Percentiles rank a stretch among this genome's conserved stretches.
Evolutionary conservation across 2,113 vertebrate genomes (phyloP).

Genomic region (Oxygymnocypris stewartii): DNA sequence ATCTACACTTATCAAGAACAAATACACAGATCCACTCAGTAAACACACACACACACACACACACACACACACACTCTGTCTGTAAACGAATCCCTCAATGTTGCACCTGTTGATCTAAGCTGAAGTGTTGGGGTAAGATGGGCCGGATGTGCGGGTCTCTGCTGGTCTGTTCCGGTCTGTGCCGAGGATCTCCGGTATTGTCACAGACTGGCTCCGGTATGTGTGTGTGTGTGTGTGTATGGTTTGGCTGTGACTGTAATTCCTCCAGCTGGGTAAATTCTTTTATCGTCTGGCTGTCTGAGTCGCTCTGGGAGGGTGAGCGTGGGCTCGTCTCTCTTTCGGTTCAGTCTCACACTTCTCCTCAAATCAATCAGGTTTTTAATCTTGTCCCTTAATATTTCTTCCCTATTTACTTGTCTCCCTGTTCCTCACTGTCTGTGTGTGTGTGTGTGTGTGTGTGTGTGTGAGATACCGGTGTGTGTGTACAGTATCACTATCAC

Average conservation of each 20-base stretch:
- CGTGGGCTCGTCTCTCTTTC: neutral
- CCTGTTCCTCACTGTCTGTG: neutral
- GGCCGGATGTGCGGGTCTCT: neutral
- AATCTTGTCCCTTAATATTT: neutral
- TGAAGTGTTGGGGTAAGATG: neutral
- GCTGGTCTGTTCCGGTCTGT: neutral
- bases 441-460: neutral
- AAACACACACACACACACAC: no score
- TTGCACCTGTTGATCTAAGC: neutral
- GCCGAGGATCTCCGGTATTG: neutral
- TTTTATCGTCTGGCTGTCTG: constrained; percentile 87
- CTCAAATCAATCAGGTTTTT: neutral
- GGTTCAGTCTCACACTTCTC: constrained; percentile 37
- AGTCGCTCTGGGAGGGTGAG: constrained; percentile 68
- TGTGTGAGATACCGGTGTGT: neutral
- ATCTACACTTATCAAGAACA: neutral
- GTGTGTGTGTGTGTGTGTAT: constrained; percentile 56
- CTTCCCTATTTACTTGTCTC: neutral
- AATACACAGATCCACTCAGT: neutral
- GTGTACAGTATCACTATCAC: neutral
- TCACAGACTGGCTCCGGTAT: neutral
- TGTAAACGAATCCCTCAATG: neutral
- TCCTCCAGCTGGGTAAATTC: constrained; percentile 90
- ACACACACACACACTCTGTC: neutral
- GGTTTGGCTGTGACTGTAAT: constrained; percentile 79